These are phyloP conservation scores for Lacanobia oleracea DNA, from an alignment of 2,888 invertebrate species.

Conservation along the genomic window DNA sequence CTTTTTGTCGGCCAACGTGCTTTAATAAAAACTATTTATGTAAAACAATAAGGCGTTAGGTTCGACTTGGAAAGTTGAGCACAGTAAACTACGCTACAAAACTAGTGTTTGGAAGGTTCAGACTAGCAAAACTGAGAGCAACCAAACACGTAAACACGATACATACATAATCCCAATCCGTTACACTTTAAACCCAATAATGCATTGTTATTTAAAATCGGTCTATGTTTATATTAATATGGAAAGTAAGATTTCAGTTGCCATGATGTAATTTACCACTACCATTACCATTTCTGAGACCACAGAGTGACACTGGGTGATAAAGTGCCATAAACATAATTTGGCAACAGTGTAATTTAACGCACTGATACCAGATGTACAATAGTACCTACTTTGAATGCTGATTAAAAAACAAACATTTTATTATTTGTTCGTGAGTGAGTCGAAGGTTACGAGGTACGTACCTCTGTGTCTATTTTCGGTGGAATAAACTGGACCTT, in stretches of 20 bases:
- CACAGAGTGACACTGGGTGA: conserved; percentile 6
- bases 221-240: background rate
- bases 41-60: conserved; percentile 34
- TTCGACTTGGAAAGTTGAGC: conserved; percentile 19
- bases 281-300: conserved; percentile 25
- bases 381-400: conserved; percentile 31
- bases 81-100: conserved; percentile 11
- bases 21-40: conserved; percentile 46
- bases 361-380: conserved; percentile 45
- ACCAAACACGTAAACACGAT: conserved; percentile 21
- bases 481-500: conserved; percentile 36
- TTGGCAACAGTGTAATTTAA: conserved; percentile 22
- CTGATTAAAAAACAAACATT: conserved; percentile 44
- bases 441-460: conserved; percentile 30
- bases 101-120: conserved; percentile 30
- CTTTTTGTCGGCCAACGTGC: conserved; percentile 13
- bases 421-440: conserved; percentile 33
- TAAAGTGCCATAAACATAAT: conserved; percentile 29
- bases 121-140: conserved; percentile 24
- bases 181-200: background rate
- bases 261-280: conserved; percentile 31
- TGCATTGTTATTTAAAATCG: background rate
- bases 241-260: conserved; percentile 15
- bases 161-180: background rate
- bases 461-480: conserved; percentile 55